Percentiles rank a stretch among this genome's conserved stretches.
Evolutionary conservation across 2,888 invertebrate species (phyloP).

Genomic region (Anaspis maculata): DNA sequence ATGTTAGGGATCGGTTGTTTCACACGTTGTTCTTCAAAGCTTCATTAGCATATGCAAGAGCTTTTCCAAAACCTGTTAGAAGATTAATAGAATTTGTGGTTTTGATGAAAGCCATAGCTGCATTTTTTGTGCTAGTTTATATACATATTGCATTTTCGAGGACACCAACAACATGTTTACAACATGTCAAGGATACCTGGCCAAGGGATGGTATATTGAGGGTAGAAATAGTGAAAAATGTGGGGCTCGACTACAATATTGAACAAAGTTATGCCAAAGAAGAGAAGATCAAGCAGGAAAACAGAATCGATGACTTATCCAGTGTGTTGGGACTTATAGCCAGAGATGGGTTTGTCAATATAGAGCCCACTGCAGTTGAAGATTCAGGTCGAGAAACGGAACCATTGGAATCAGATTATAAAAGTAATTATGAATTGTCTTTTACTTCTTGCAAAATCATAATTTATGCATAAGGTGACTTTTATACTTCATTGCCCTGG

Average conservation of each 20-base stretch:
- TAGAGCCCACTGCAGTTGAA: slow-evolving; percentile 58
- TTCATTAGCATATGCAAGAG: slow-evolving; percentile 84
- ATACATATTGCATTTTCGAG: slow-evolving; percentile 92
- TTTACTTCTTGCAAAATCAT: neutral
- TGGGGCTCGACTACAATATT: slow-evolving; percentile 62
- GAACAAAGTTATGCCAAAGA: slow-evolving; percentile 80
- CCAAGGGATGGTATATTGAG: slow-evolving; percentile 90
- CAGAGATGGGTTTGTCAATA: slow-evolving; percentile 60
- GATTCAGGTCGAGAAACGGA: slow-evolving; percentile 40
- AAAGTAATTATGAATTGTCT: slow-evolving; percentile 21
- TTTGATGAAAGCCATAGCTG: slow-evolving; percentile 70
- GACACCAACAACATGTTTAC: slow-evolving; percentile 87
- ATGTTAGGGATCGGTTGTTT: slow-evolving; percentile 85
- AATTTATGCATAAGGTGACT: neutral
- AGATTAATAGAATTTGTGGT: slow-evolving; percentile 78
- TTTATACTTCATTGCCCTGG: no score
- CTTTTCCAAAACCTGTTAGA: slow-evolving; percentile 76
- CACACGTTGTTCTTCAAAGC: slow-evolving; percentile 91
- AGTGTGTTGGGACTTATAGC: slow-evolving; percentile 56
- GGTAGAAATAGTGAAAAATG: slow-evolving; percentile 75
- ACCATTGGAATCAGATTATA: slow-evolving; percentile 25
- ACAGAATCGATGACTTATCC: slow-evolving; percentile 52
- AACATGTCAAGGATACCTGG: slow-evolving; percentile 83
- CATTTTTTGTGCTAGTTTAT: slow-evolving; percentile 87
- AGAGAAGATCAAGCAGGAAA: slow-evolving; percentile 59